These are phyloP conservation scores for Megathymus violae DNA, from an alignment of 1,140 invertebrate species.

Conservation along the genomic window DNA sequence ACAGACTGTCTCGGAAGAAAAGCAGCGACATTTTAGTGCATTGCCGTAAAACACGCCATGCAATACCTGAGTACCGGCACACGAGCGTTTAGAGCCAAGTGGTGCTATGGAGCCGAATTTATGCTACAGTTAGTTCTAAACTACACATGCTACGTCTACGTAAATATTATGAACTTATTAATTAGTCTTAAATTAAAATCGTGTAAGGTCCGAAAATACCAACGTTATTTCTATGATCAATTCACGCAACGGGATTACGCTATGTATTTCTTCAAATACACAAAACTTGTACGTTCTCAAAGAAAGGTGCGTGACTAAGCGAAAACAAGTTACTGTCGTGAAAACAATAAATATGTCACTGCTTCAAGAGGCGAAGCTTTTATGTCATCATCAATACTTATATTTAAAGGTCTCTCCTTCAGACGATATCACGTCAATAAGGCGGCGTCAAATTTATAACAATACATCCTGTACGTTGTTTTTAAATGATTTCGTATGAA, in stretches of 20 bases:
- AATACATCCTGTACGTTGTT: too few relatives aligned
- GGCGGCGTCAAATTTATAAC: too few relatives aligned
- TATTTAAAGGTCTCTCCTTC: slow-evolving; percentile 26
- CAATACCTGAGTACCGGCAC: slow-evolving; percentile 53
- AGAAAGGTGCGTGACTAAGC: slow-evolving; percentile 7
- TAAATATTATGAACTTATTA: slow-evolving; percentile 12
- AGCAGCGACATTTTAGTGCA: slow-evolving; percentile 39
- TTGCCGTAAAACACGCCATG: slow-evolving; percentile 48
- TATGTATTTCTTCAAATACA: too few relatives aligned
- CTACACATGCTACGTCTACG: slow-evolving; percentile 16
- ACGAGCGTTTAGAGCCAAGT: slow-evolving; percentile 77
- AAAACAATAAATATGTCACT: slow-evolving; percentile 20
- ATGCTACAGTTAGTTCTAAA: slow-evolving; percentile 45
- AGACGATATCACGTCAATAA: slow-evolving; percentile 11
- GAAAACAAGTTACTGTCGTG: slow-evolving; percentile 2
- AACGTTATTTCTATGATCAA: not conserved
- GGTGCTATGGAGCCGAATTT: slow-evolving; percentile 76
- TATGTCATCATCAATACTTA: slow-evolving; percentile 13
- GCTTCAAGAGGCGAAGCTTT: not conserved
- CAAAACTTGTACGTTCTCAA: too few relatives aligned
- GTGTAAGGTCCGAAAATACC: not conserved
- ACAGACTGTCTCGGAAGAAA: slow-evolving; percentile 21
- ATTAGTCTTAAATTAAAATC: slow-evolving; percentile 3
- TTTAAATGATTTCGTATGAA: too few relatives aligned
- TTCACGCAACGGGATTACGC: not conserved